Conservation (phyloP, 2,113 vertebrate genomes). For the Trinectes maculatus region DNA sequence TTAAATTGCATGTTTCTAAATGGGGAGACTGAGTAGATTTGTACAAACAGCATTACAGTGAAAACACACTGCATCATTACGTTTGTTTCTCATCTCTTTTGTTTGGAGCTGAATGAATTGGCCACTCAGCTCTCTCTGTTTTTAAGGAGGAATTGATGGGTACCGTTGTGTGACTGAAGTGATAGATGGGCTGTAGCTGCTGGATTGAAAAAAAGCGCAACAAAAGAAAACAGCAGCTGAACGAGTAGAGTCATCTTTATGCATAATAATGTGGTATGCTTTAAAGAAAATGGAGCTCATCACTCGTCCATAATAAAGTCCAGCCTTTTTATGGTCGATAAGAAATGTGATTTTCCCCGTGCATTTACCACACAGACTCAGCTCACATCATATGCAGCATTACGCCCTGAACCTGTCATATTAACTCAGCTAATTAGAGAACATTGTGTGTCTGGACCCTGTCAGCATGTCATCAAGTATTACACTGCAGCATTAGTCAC, state of each 20-base stretch:
- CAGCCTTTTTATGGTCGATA: slow-evolving; percentile 52
- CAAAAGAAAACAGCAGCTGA: slow-evolving; percentile 32
- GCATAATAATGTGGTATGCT: slow-evolving; percentile 36
- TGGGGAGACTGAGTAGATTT: slow-evolving; percentile 14
- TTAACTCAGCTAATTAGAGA: slow-evolving; percentile 61
- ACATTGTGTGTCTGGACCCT: slow-evolving; percentile 52
- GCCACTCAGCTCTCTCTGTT: slow-evolving; percentile 3
- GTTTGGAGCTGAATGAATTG: background rate
- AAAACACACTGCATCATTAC: slow-evolving; percentile 4
- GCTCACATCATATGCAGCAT: slow-evolving; percentile 51
- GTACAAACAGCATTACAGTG: slow-evolving; percentile 13
- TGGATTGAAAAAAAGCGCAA: slow-evolving; percentile 46
- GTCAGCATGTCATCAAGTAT: slow-evolving; percentile 57
- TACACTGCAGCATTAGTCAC: slow-evolving; percentile 56
- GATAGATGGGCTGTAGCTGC: slow-evolving; percentile 28
- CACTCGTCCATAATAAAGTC: slow-evolving; percentile 48
- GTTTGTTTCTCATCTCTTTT: slow-evolving; percentile 30
- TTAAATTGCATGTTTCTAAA: slow-evolving; percentile 32
- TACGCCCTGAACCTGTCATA: slow-evolving; percentile 58
- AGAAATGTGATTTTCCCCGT: slow-evolving; percentile 43
- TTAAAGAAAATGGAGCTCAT: slow-evolving; percentile 47
- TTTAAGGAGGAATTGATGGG: slow-evolving; percentile 8
- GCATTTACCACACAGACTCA: slow-evolving; percentile 39
- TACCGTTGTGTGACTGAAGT: slow-evolving; percentile 4
- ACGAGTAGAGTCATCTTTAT: slow-evolving; percentile 39